Base-by-base conservation (phyloP, 2,888 invertebrate genomes). In the Meiosimyza platycephala region DNA sequence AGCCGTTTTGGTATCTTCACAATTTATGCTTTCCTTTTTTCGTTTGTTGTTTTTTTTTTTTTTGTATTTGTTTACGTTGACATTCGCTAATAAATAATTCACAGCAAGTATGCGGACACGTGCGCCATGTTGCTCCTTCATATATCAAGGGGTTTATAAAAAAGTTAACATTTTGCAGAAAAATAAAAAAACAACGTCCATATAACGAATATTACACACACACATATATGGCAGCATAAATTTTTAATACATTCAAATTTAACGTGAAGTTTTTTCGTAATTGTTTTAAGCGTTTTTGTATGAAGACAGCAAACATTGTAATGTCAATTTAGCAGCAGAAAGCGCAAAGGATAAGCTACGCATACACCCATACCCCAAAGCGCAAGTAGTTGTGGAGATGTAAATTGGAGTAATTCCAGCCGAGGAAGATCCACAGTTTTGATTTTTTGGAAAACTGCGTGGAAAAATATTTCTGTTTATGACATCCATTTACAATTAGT, bases 1-100 rank as follows among this genome's bases (percentile, higher is more conserved):
- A 18, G 28, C 22, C 28, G 18, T 9, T n/a, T 18, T 57, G 57
- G 57, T 28, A 22, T n/a, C 28, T 57, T 57, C 7, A 12, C 57
- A 18, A 57, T n/a, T 18, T 57, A 18, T 18, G 57, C 2, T 11
- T n/a, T 54, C 13, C 16, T 12, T 54, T 12, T 16, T 16, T 16
- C 2, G 52, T n/a, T n/a, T n/a, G n/a, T n/a, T n/a, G n/a, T n/a
- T 52, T 52, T 52, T n/a, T 54, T 11, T 16, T n/a, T 54, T 54
- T 16, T 54, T 7, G 54, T 16, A 16, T 54, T 6, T 16, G 54
- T 33, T 60, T 12, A 9, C 33, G 28, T 15, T 22, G 28, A 33
- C 33, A n/a, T 28, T 57, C 16, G 5, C 60, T 60, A 12, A 40
- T 60, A 60, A 60, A 60, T 60, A 60, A 60, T 60, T 60, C 60